Conservation (phyloP, 2,797 vertebrate genomes). For the Synaphobranchus kaupii region DNA sequence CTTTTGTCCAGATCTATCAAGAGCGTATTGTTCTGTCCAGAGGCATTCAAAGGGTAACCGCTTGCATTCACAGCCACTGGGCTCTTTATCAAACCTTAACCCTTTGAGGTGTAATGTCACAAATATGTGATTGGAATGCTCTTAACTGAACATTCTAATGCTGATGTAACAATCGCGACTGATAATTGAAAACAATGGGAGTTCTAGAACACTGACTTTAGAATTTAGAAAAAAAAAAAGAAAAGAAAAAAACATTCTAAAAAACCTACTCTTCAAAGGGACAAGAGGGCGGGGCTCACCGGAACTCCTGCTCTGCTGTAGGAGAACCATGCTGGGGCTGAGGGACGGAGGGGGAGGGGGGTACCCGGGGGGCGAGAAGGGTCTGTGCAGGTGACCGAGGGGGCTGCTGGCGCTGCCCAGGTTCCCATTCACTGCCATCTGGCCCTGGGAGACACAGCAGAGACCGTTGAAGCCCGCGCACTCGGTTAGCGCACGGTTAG, state of each 20-base stretch:
- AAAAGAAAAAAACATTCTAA: no score
- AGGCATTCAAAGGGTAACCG: neutral
- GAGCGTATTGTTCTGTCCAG: neutral
- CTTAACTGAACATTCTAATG: no score
- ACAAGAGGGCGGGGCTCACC: slow-evolving; percentile 72
- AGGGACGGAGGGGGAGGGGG: slow-evolving; percentile 84
- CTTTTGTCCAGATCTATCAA: neutral
- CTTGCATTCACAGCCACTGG: neutral
- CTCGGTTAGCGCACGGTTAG: neutral
- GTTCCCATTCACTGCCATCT: slow-evolving; percentile 90
- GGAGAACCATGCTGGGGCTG: slow-evolving; percentile 76
- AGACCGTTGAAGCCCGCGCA: neutral
- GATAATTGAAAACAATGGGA: no score
- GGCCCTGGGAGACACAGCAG: slow-evolving; percentile 72
- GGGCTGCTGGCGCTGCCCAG: slow-evolving; percentile 66
- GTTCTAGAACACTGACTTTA: no score
- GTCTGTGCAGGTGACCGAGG: slow-evolving; percentile 68
- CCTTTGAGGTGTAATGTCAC: no score
- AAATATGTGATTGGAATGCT: no score
- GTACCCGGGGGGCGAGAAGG: slow-evolving; percentile 86
- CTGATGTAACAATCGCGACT: no score
- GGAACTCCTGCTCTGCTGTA: slow-evolving; percentile 82
- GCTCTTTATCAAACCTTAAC: neutral
- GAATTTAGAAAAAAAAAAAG: no score
- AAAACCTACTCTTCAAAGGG: no score